Evolutionary conservation across 2,113 vertebrate species (phyloP).

Genomic region (Ochotona curzoniae): DNA sequence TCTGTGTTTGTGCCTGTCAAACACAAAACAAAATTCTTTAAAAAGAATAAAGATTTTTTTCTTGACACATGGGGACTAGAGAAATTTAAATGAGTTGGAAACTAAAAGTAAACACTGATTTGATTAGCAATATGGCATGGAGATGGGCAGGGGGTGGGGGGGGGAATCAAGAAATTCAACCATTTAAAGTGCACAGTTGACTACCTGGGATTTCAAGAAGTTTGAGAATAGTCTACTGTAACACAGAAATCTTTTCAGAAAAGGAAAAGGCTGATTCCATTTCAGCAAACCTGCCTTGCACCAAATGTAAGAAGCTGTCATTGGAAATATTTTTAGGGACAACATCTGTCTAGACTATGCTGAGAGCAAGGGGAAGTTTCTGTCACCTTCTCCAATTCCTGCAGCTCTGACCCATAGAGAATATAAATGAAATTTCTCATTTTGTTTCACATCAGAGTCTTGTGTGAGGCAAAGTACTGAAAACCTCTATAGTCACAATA

Average conservation of each 20-base stretch:
- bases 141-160: too few relatives aligned
- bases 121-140: neutral
- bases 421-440: slow-evolving; percentile 14
- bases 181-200: neutral
- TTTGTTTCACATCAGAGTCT: slow-evolving; percentile 12
- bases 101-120: neutral
- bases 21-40: neutral
- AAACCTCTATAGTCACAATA: neutral
- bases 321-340: slow-evolving; percentile 1
- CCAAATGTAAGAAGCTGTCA: neutral
- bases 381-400: neutral
- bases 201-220: neutral
- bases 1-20: too few relatives aligned
- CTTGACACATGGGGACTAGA: neutral
- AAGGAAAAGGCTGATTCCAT: neutral
- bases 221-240: neutral
- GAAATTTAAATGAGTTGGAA: slow-evolving; percentile 35
- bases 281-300: neutral
- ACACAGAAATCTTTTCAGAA: neutral
- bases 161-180: neutral
- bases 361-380: neutral
- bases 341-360: neutral
- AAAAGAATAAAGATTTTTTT: neutral
- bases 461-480: neutral
- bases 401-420: slow-evolving; percentile 2